phyloP scores from a whole-genome alignment of 2,888 invertebrate genomes.

The Melanotus villosus region DNA sequence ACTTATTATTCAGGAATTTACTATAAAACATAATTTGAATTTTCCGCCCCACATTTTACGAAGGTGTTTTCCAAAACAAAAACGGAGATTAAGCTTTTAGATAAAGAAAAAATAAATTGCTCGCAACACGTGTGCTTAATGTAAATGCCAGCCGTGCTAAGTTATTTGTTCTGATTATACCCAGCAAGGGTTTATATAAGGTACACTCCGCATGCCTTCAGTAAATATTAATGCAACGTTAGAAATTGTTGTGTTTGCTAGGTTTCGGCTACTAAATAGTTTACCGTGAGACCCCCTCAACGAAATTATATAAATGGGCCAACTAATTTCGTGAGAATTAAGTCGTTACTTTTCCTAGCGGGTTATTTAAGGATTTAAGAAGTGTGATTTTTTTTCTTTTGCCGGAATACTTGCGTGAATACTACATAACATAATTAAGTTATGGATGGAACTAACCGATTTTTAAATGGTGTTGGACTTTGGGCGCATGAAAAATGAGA shows the following conservation, averaged over 20 bases:
- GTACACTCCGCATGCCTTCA: constrained; percentile 29
- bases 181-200: constrained; percentile 28
- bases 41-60: constrained; percentile 20
- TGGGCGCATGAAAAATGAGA: constrained; percentile 18
- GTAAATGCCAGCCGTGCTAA: constrained; percentile 32
- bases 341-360: not conserved
- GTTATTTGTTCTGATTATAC: constrained; percentile 39
- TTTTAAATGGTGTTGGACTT: constrained; percentile 18
- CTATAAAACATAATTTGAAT: constrained; percentile 8
- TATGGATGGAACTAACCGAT: constrained; percentile 25
- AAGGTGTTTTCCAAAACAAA: constrained; percentile 11
- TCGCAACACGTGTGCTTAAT: constrained; percentile 36
- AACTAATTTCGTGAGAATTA: constrained; percentile 3
- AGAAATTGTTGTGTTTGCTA: constrained; percentile 17
- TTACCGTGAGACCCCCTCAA: constrained; percentile 2
- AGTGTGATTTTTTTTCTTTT: not conserved
- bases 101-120: constrained; percentile 36
- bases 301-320: constrained; percentile 18
- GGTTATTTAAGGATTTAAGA: not conserved
- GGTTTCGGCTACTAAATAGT: constrained; percentile 20
- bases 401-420: constrained; percentile 1
- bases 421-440: constrained; percentile 15
- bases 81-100: constrained; percentile 19
- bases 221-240: constrained; percentile 30
- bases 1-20: no score